phyloP scores from a whole-genome alignment of 2,888 invertebrate species.

The Gordius sp. region DNA sequence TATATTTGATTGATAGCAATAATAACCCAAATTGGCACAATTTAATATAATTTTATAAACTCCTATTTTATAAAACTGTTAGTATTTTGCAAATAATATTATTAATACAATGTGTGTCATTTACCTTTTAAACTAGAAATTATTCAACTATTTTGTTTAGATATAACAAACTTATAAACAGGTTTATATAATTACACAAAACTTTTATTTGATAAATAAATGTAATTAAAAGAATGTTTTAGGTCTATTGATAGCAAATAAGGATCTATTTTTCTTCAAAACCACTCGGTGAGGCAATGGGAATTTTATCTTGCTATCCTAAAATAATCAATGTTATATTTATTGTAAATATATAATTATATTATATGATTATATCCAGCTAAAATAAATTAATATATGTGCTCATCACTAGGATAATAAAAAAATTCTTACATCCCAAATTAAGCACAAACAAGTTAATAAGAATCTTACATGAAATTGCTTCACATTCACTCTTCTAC shows the following conservation, averaged over 20 bases:
- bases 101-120: no score
- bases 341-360: conserved; percentile 2
- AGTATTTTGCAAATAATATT: no score
- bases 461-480: conserved; percentile 55
- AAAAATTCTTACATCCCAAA: conserved; percentile 1
- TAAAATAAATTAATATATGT: conserved; percentile 8
- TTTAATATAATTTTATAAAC: no score
- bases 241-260: conserved; percentile 34
- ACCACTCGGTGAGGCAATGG: conserved; percentile 48
- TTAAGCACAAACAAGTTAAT: background rate
- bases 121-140: no score
- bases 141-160: no score
- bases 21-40: no score
- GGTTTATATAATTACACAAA: no score
- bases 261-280: conserved; percentile 31
- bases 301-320: conserved; percentile 68
- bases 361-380: conserved; percentile 5
- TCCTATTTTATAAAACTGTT: no score
- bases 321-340: conserved; percentile 20
- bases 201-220: conserved; percentile 22
- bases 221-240: conserved; percentile 30
- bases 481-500: conserved; percentile 72
- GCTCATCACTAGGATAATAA: background rate
- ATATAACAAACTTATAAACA: no score
- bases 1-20: no score